Base-by-base conservation (phyloP, 1,140 invertebrate genomes). In the Trichonephila clavipes region DNA sequence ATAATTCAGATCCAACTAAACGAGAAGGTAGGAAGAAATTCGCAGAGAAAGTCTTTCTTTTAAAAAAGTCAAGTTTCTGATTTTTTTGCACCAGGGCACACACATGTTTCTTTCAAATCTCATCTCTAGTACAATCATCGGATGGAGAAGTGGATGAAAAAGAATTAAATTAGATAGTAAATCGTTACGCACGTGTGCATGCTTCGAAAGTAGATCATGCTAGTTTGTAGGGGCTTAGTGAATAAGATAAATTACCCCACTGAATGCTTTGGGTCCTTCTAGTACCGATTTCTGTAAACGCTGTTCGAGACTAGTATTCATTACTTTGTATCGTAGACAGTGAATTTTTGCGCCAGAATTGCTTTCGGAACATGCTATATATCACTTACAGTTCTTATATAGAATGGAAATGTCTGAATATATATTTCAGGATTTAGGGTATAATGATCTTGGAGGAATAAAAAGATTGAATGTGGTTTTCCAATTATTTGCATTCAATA, bases 81-180 rank as follows among this genome's bases (percentile, higher is more conserved):
- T 51, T 51, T 83, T 28, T 83, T 83, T 18, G 8, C 82, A 7
- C 4, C 3, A 34, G 6, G 24, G 51, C 82, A 24, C 82, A 24
- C 82, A 51, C 82, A 59, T 83, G 82, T 83, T 83, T 59, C 82
- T 58, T 83, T 83, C 82, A n/a, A 83, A 83, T 83, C 82, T 83
- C 51, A 83, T 83, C 44, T 44, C 16, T 59, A 24, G 82, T 6
- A 21, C 82, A 58, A 83, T 83, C 82, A 24, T 58, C 51, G 59
- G 51, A 21, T 10, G 6, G 8, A 58, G 19, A n/a, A 58, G 21
- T 58, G 77, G 8, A 51, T 21, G n/a, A 51, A 83, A 83, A 59
- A 58, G 72, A 51, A 83, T 51, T 83, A 83, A 83, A 83, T 83
- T 83, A 59, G 34, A 77, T 77, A 77, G 72, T 77, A 77, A 77